A percentile compares a stretch with the other conserved stretches of the same genome.
Conservation (phyloP, 2,888 invertebrate genomes). For the Ceramica pisi region DNA sequence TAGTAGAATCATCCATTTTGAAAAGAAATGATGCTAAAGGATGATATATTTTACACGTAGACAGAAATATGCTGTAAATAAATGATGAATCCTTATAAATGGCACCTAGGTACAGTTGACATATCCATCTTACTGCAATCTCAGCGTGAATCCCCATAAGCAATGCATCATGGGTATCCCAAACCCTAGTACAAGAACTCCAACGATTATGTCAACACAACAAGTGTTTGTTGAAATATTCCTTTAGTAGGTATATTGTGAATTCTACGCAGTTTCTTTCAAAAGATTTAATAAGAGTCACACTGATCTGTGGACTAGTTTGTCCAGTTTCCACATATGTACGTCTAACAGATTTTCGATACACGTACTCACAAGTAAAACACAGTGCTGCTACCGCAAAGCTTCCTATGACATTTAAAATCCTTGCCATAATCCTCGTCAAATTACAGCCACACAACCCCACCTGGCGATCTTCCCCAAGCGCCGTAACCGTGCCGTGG, state of each 20-base stretch:
- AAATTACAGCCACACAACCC: background rate
- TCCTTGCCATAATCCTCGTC: background rate
- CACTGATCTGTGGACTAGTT: background rate
- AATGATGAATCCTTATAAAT: background rate
- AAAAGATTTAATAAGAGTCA: background rate
- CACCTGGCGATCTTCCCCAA: slow-evolving; percentile 28
- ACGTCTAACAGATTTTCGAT: background rate
- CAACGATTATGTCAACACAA: too few species aligned
- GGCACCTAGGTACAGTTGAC: background rate
- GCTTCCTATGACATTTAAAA: background rate
- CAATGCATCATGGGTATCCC: background rate
- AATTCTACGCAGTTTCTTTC: background rate
- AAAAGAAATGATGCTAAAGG: too few species aligned
- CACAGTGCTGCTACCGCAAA: too few species aligned
- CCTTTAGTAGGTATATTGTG: background rate
- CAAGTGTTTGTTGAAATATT: background rate
- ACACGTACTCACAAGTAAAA: background rate
- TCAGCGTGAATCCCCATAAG: background rate
- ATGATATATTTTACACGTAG: too few species aligned
- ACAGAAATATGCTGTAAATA: too few species aligned
- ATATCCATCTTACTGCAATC: background rate
- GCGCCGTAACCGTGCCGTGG: slow-evolving; percentile 15
- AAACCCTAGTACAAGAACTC: too few species aligned
- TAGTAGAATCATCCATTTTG: too few species aligned
- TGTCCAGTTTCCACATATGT: background rate